These are phyloP conservation scores for Hermaeophaga mercurialis DNA, from an alignment of 2,888 invertebrate genomes.

Conservation along the genomic window DNA sequence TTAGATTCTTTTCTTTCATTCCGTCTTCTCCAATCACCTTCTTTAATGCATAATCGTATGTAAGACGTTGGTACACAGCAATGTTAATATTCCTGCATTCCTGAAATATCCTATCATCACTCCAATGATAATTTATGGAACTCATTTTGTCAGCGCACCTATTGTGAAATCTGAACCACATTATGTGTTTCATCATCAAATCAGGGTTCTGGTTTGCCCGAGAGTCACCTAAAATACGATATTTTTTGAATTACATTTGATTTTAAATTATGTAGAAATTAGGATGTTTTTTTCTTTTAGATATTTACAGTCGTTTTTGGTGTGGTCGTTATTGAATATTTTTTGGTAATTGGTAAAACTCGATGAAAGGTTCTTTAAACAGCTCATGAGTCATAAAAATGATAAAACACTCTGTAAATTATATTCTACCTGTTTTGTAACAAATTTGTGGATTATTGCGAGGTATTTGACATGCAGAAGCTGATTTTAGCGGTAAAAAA, in stretches of 20 bases:
- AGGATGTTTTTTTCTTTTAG: no score
- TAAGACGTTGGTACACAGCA: slow-evolving; percentile 67
- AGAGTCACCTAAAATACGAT: neutral
- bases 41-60: slow-evolving; percentile 75
- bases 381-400: no score
- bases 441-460: neutral
- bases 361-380: no score
- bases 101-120: slow-evolving; percentile 57
- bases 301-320: no score
- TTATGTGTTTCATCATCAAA: neutral
- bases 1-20: slow-evolving; percentile 9
- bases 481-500: neutral
- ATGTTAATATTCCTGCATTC: slow-evolving; percentile 56
- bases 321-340: no score
- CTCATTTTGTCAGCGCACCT: neutral
- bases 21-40: slow-evolving; percentile 21
- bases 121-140: slow-evolving; percentile 58
- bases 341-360: no score
- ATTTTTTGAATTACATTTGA: no score
- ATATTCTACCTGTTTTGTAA: neutral
- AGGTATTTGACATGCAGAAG: neutral
- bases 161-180: neutral
- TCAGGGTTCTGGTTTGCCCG: neutral
- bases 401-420: no score
- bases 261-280: no score